A percentile compares a stretch with the other conserved stretches of the same genome.
These are phyloP conservation scores for Cepphus grylle DNA, from an alignment of 2,113 vertebrate genomes.

Conservation along the genomic window DNA sequence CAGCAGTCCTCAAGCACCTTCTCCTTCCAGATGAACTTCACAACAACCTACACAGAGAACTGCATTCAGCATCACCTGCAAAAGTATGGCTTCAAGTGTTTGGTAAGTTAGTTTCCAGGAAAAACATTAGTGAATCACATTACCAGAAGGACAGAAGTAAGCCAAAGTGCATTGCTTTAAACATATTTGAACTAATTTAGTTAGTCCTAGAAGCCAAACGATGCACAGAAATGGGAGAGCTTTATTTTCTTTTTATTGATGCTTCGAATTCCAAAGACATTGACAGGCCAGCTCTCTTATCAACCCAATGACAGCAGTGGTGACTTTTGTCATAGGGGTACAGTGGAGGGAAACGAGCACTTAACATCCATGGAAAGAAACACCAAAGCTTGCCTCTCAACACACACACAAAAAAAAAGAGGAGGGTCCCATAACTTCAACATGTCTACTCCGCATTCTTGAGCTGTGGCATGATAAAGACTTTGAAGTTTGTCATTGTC, in stretches of 20 bases:
- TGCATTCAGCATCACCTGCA: not conserved
- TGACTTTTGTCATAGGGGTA: not conserved
- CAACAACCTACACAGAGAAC: slow-evolving; percentile 76
- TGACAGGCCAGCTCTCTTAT: not conserved
- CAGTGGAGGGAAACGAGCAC: not conserved
- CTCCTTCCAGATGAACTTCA: slow-evolving; percentile 94
- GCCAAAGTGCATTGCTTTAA: not conserved
- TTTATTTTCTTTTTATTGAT: not conserved
- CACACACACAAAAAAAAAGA: not conserved
- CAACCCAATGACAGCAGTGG: not conserved
- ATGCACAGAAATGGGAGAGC: not conserved
- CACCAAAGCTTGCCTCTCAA: not conserved
- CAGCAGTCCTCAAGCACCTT: slow-evolving; percentile 88
- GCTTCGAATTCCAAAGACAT: not conserved
- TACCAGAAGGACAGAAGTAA: not conserved
- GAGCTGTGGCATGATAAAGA: not conserved
- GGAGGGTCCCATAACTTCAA: not conserved
- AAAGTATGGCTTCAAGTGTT: not conserved
- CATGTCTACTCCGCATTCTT: not conserved
- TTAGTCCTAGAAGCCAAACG: not conserved
- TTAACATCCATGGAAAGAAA: not conserved
- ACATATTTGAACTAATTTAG: not conserved
- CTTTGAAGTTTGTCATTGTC: not conserved
- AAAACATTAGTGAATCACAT: not conserved
- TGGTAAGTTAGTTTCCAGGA: not conserved